A percentile compares a stretch with the other conserved stretches of the same genome.
These are phyloP conservation scores for Motacilla alba DNA, from an alignment of 2,113 vertebrate species.

Conservation along the genomic window DNA sequence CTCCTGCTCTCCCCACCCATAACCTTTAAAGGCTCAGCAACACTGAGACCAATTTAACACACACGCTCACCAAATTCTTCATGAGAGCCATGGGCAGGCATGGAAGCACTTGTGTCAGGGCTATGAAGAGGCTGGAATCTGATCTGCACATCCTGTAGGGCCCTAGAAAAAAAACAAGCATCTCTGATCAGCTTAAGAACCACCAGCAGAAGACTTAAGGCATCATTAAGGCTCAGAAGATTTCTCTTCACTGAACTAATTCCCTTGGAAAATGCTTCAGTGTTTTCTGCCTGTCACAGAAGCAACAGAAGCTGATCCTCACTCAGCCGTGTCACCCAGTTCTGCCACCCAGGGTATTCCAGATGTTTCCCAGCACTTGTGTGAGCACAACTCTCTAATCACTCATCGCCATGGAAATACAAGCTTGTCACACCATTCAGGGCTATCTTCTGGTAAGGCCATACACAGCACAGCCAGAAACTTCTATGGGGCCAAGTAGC, in stretches of 20 bases:
- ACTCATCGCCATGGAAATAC: neutral
- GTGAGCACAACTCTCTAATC: neutral
- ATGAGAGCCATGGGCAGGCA: slow-evolving; percentile 77
- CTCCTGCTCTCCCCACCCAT: neutral
- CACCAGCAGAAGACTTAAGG: neutral
- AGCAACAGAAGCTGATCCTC: neutral
- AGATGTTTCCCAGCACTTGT: neutral
- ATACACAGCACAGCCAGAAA: neutral
- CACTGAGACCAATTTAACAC: neutral
- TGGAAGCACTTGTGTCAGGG: slow-evolving; percentile 71
- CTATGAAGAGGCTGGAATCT: slow-evolving; percentile 89
- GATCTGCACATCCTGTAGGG: slow-evolving; percentile 96
- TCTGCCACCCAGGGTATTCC: neutral
- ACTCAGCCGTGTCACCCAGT: neutral
- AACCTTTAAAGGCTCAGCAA: neutral
- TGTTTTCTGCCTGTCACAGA: neutral
- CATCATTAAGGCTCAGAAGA: neutral
- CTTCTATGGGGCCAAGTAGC: neutral
- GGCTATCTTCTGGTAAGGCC: neutral
- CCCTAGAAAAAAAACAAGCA: slow-evolving; percentile 69
- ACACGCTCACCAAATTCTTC: slow-evolving; percentile 84
- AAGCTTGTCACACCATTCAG: neutral
- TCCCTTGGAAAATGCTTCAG: neutral
- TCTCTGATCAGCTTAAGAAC: neutral
- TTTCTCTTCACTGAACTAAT: neutral